Base-by-base conservation (phyloP, 2,113 vertebrate species). In the Pelusios castaneus region DNA sequence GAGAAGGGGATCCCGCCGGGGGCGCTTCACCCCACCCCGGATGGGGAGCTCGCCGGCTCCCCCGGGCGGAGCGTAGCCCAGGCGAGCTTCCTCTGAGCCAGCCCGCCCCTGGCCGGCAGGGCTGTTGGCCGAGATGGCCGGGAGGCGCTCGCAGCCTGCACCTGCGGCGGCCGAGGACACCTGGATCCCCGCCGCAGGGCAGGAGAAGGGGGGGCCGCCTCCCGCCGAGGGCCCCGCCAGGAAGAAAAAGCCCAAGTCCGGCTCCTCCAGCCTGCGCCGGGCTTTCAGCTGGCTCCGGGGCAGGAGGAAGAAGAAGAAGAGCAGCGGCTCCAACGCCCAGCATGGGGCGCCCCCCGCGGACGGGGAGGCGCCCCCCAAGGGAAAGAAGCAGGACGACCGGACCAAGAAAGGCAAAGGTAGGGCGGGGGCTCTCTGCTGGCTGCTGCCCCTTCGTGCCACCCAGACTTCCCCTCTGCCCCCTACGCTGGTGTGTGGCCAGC, bases 261-360 rank as follows among this genome's bases (percentile, higher is more conserved):
- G 97, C 2, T 97, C 97, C 27, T 98, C 98, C 81, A 97, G 98
- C 85, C 95, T 99, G 91, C 98, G 99, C 77, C 97, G 98, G 60
- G 99, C 99, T 34, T 97, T 99, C 96, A 98, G 98, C 97, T 99
- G 99, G 99, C 89, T 99, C 58, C 98, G 98, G 94, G 98, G 98
- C 81, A 98, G 97, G 87, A 97, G 98, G 89, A 97, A 96, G 96
- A 98, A 97, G 96, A 98, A 97, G 95, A 98, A 93, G 89, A 34
- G 96, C 58, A 82, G 84, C 51, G 14, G 82, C 56, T 0, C 24
- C 82, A 8, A 2, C 11, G 84, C 89, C 24, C 95, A 70, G 11
- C 97, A 94, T 87, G 24, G 75, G 96, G n/a, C 80, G 73, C 92
- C 41, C 25, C 76, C 83, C 3, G 94, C 96, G 95, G 80, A 93